Conservation (phyloP, 1,140 invertebrate species). For the Drosophila saltans region DNA sequence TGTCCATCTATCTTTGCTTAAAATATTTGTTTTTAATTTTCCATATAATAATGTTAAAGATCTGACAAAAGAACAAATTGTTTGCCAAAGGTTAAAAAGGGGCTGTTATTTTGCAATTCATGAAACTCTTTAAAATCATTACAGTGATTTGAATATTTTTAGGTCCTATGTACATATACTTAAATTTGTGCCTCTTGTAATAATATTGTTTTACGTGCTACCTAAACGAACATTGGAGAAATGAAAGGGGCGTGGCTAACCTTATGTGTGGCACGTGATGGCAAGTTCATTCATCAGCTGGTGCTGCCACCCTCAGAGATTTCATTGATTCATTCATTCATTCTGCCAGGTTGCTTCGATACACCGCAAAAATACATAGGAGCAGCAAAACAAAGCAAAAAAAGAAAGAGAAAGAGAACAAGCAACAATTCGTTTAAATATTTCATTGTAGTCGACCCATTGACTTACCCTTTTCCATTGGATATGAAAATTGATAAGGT, state of each 20-base stretch:
- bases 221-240: background rate
- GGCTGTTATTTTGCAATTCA: no score
- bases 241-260: background rate
- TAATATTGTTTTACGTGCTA: background rate
- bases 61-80: no score
- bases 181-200: no score
- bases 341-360: slow-evolving; percentile 1
- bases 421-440: background rate
- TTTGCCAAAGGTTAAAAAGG: no score
- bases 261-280: slow-evolving; percentile 14
- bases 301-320: background rate
- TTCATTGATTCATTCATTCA: slow-evolving; percentile 19
- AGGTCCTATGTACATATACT: no score
- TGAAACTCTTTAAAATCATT: no score
- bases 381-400: background rate
- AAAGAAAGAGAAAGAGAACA: background rate
- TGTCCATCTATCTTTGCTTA: no score
- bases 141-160: no score
- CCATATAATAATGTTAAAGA: no score
- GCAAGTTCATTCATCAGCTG: slow-evolving; percentile 21
- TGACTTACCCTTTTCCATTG: background rate
- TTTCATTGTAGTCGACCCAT: background rate
- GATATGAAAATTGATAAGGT: no score
- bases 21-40: no score
- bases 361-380: background rate